These are phyloP conservation scores for Pantherophis vulpinus DNA, from an alignment of 2,797 vertebrate genomes.

Conservation along the genomic window DNA sequence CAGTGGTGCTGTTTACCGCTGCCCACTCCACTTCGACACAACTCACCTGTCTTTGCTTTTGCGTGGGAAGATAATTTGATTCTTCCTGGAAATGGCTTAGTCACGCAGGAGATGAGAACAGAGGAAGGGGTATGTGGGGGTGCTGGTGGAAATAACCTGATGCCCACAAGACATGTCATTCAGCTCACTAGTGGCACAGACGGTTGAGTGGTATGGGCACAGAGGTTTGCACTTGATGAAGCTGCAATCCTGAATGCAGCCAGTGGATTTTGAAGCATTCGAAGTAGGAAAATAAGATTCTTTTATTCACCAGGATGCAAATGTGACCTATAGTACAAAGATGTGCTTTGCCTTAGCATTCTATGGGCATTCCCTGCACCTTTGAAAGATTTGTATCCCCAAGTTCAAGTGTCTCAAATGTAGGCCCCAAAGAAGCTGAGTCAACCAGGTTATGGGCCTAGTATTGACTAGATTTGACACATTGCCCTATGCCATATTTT, in stretches of 20 bases:
- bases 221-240: background rate
- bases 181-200: background rate
- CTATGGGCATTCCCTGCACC: background rate
- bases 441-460: background rate
- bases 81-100: background rate
- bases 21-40: background rate
- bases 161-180: background rate
- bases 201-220: background rate
- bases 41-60: background rate
- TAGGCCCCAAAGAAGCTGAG: background rate
- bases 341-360: background rate
- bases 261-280: background rate
- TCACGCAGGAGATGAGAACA: background rate
- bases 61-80: background rate
- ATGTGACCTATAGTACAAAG: background rate
- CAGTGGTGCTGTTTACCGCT: background rate
- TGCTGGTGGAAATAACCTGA: background rate
- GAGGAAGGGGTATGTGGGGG: background rate
- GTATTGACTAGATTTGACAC: background rate
- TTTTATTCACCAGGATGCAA: background rate
- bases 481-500: background rate
- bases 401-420: background rate
- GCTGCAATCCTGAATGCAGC: background rate
- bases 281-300: background rate
- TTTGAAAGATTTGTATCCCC: background rate